These are phyloP conservation scores for Phanerotoma sp. DNA, from an alignment of 2,888 invertebrate genomes.

Conservation along the genomic window DNA sequence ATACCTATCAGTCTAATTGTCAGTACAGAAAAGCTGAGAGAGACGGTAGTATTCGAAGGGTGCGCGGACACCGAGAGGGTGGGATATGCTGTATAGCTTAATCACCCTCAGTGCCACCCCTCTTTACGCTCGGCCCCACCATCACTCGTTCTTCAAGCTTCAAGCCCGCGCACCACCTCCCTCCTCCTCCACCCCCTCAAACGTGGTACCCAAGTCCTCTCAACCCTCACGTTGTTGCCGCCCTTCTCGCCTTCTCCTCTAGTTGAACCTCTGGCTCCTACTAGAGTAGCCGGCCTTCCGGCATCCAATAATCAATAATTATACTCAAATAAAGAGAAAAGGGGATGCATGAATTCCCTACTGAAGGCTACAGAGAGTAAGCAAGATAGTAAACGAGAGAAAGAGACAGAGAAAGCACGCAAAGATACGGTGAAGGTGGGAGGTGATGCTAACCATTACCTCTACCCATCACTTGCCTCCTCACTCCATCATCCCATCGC, in stretches of 20 bases:
- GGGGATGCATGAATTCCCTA: conserved; percentile 36
- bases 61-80: conserved; percentile 48
- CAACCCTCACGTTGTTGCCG: conserved; percentile 33
- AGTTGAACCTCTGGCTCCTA: conserved; percentile 36
- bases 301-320: conserved; percentile 65
- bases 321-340: conserved; percentile 64
- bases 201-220: conserved; percentile 41
- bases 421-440: conserved; percentile 50
- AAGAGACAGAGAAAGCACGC: conserved; percentile 42
- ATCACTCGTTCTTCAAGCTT: conserved; percentile 51
- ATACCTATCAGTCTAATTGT: conserved; percentile 60
- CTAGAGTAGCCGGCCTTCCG: conserved; percentile 53
- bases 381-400: conserved; percentile 29
- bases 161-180: conserved; percentile 42
- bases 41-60: conserved; percentile 36
- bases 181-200: no score
- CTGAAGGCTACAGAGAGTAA: conserved; percentile 34
- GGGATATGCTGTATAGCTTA: conserved; percentile 64
- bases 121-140: conserved; percentile 29
- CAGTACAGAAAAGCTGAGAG: conserved; percentile 54
- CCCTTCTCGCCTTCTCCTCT: conserved; percentile 29
- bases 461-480: conserved; percentile 11
- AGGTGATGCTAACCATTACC: conserved; percentile 32
- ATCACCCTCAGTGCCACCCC: conserved; percentile 56
- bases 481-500: conserved; percentile 42